phyloP scores from a whole-genome alignment of 2,888 invertebrate genomes.

The Galerucella calmariensis region DNA sequence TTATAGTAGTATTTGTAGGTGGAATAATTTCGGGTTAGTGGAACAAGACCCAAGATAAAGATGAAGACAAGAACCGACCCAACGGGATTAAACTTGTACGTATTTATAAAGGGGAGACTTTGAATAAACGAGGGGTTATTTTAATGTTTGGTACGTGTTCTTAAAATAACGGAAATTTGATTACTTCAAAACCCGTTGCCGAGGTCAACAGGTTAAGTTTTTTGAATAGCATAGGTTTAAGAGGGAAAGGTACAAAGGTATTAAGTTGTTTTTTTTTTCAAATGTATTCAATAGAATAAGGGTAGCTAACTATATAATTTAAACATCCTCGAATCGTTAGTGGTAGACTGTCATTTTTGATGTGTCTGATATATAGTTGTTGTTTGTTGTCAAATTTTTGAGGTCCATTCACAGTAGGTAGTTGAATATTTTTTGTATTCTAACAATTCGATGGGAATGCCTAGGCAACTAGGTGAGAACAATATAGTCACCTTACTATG shows the following conservation, averaged over 20 bases:
- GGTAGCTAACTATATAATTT: too few relatives aligned
- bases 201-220: slow-evolving; percentile 51
- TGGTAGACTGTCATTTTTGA: too few relatives aligned
- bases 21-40: neutral
- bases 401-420: too few relatives aligned
- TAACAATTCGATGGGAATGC: too few relatives aligned
- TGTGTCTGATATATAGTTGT: too few relatives aligned
- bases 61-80: slow-evolving; percentile 22
- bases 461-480: too few relatives aligned
- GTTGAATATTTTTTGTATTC: too few relatives aligned
- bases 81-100: slow-evolving; percentile 37
- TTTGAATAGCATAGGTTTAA: slow-evolving; percentile 20
- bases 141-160: slow-evolving; percentile 42
- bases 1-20: neutral
- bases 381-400: too few relatives aligned
- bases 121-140: slow-evolving; percentile 45
- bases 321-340: too few relatives aligned
- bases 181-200: slow-evolving; percentile 51
- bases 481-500: too few relatives aligned
- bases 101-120: slow-evolving; percentile 23
- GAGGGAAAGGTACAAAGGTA: slow-evolving; percentile 14
- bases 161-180: slow-evolving; percentile 54
- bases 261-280: slow-evolving; percentile 3
- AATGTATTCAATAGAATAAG: neutral
- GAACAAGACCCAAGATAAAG: slow-evolving; percentile 7